Base-by-base conservation (phyloP, 2,888 invertebrate genomes). In the Conistra vaccinii region DNA sequence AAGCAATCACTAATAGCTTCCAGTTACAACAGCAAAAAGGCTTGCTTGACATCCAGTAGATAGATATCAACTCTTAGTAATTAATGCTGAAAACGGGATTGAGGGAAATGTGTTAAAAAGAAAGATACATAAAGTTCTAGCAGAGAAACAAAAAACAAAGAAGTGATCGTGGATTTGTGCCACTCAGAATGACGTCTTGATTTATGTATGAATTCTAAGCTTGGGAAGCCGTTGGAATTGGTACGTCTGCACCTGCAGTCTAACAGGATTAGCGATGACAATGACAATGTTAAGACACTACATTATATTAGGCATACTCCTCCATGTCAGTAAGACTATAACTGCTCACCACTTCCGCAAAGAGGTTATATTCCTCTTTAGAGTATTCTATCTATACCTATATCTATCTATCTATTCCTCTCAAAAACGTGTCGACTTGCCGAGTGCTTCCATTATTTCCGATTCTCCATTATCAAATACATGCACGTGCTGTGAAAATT, bases 1-100 rank as follows among this genome's bases (percentile, higher is more conserved):
- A 81, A 87, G 88, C 77, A 83, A 88, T 86, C 86, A 79, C 85
- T 88, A 91, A 91, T 89, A 84, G 88, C 88, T 91, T 91, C 91
- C 89, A 80, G 83, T 76, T 70, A 70, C 61, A 73, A 69, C 70
- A 76, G 79, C 74, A 80, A 80, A 86, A 78, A 84, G 72, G 10
- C 63, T 65, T 35, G 70, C 71, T 76, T 42, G 48, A 72, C 75
- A 71, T 70, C 76, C 42, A 85, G 77, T 76, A 73, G 68, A 70
- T 80, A 62, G 70, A 76, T 81, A 83, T 73, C 73, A 61, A 71
- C 51, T 60, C 60, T 76, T 26, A 69, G 66, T 68, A 81, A 71
- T 85, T 58, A 73, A 69, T 74, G 58, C 35, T 78, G 42, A 73
- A 70, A 85, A 79, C 79, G 60, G 74, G 74, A 82, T 65, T 55